These are phyloP conservation scores for Rhogogaster chlorosoma DNA, from an alignment of 2,888 invertebrate species.

Conservation along the genomic window DNA sequence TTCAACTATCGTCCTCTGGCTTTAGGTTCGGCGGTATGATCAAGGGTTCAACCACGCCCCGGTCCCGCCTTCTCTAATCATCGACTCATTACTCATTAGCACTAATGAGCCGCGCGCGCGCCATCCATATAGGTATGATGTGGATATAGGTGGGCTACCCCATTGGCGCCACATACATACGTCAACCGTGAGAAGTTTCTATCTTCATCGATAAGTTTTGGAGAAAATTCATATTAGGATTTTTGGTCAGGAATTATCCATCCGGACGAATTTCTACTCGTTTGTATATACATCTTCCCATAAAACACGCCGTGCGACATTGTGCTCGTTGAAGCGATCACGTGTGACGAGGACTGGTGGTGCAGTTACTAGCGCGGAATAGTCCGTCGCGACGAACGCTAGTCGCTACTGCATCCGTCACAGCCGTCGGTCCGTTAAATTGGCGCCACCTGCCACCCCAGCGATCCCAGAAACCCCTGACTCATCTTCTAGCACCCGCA, in stretches of 20 bases:
- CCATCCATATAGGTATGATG: conserved; percentile 26
- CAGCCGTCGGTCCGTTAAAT: conserved; percentile 77
- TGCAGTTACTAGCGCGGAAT: conserved; percentile 40
- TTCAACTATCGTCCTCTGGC: conserved; percentile 54
- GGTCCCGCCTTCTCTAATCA: conserved; percentile 77
- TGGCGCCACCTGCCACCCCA: conserved; percentile 77
- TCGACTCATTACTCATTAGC: conserved; percentile 78
- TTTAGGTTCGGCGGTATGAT: conserved; percentile 74
- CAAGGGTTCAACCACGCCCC: conserved; percentile 75
- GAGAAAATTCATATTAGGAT: neutral
- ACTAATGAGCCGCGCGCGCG: conserved; percentile 76
- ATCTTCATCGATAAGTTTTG: neutral
- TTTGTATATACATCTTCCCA: conserved; percentile 65
- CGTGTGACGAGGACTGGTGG: conserved; percentile 67
- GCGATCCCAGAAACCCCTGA: conserved; percentile 60
- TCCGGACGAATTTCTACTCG: conserved; percentile 51
- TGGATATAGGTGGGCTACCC: neutral
- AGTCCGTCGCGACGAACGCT: conserved; percentile 60
- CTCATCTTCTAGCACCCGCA: conserved; percentile 54
- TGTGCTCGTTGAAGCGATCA: conserved; percentile 73
- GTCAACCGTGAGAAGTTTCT: neutral
- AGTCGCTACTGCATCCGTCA: conserved; percentile 77
- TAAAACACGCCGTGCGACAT: conserved; percentile 76
- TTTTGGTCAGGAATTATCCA: neutral
- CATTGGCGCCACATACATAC: neutral